Base-by-base conservation (phyloP, 2,113 vertebrate species). In the Vidua macroura region DNA sequence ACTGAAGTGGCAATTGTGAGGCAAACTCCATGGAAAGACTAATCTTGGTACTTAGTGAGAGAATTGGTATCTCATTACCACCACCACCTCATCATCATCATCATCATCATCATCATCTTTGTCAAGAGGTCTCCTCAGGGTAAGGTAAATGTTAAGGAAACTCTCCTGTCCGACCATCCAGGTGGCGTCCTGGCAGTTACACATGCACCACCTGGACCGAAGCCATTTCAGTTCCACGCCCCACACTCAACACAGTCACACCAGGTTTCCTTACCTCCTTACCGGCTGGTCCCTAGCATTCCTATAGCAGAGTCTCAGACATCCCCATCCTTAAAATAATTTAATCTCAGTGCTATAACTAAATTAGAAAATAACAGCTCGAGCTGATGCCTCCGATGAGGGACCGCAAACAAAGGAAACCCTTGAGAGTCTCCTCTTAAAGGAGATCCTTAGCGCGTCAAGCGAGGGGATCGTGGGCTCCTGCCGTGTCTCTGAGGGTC, bases 371-470 rank as follows among this genome's bases (percentile, higher is more conserved):
- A 24, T 8, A 51, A 13, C 9, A 62, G 21, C n/a, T 68, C 1
- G 30, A 62, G 24, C n/a, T 76, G 55, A 12, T 62, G 30, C 49
- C 15, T 70, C 56, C 2, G 6, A 48, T 15, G 55, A 69, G 41
- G 35, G 15, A 37, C 39, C 6, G 7, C 3, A 13, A 62, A 23
- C 13, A 35, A 55, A 60, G 16, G 48, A 83, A 53, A 11, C 8
- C 39, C 20, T 15, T 62, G n/a, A 49, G 35, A 49, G 25, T 43
- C 25, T 41, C 41, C 41, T 41, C 41, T 41, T 41, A 41, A 41
- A 41, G 11, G 41, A 41, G 41, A 41, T 13, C 41, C 12, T 49
- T 11, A 23, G 31, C 0, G 1, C 0, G 1, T 24, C 41, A n/a
- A 23, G 31, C 13, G 27, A 49, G 46, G 56, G 41, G 4, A 15